Conservation (phyloP, 2,113 vertebrate genomes). For the Psilopsiagon aurifrons region DNA sequence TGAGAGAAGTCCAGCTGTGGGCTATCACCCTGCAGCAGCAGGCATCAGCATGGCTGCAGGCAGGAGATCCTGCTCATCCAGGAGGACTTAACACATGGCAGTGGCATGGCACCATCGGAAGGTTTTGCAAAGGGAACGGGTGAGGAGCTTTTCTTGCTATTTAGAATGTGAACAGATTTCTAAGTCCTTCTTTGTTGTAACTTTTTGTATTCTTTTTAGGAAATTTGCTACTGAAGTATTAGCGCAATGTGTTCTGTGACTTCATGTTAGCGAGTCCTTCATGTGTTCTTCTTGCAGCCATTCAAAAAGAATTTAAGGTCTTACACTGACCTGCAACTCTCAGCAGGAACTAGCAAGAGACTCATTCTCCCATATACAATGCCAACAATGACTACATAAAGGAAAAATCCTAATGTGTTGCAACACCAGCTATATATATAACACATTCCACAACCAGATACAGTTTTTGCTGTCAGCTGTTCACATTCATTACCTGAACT, state of each 20-base stretch:
- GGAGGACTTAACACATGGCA: background rate
- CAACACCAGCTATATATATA: background rate
- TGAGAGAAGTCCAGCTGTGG: background rate
- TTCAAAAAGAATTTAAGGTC: background rate
- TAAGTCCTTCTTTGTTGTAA: background rate
- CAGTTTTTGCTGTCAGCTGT: background rate
- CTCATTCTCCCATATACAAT: background rate
- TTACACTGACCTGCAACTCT: background rate
- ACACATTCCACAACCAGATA: background rate
- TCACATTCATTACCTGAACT: conserved; percentile 4
- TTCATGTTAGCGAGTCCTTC: background rate
- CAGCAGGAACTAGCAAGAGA: background rate
- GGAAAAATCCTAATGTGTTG: background rate
- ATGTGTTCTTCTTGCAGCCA: background rate
- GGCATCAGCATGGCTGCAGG: accelerated
- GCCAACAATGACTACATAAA: background rate
- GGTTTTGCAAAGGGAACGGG: background rate
- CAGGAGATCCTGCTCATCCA: background rate
- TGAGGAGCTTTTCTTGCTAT: background rate
- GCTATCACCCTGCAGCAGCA: background rate
- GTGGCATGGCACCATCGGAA: accelerated
- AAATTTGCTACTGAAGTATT: background rate
- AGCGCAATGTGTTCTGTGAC: background rate
- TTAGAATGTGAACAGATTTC: background rate
- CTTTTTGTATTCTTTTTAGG: background rate